phyloP scores from a whole-genome alignment of 2,113 vertebrate genomes.

The Podilymbus podiceps region DNA sequence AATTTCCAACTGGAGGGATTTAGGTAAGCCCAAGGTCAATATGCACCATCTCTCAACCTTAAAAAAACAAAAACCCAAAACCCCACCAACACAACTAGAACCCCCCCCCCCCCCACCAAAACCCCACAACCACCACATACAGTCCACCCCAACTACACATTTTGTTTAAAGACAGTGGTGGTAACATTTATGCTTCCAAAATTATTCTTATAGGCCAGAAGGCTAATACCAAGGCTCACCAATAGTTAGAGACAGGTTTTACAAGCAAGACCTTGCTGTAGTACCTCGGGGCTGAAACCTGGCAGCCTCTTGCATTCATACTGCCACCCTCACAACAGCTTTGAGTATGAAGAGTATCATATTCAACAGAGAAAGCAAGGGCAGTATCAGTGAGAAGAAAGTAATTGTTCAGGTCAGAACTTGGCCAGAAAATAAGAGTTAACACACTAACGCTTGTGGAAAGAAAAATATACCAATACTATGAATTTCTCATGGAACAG shows the following conservation, averaged over 20 bases:
- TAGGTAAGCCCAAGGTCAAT: not conserved
- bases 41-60: not conserved
- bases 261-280: not conserved
- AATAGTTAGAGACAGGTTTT: not conserved
- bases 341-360: not conserved
- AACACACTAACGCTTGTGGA: slow-evolving; percentile 10
- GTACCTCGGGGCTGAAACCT: not conserved
- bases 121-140: not conserved
- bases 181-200: not conserved
- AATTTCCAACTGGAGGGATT: not conserved
- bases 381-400: not conserved
- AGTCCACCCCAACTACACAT: not conserved
- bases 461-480: slow-evolving; percentile 29
- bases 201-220: not conserved
- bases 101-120: not conserved
- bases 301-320: not conserved
- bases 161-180: not conserved
- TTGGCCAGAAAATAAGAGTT: not conserved
- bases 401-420: not conserved
- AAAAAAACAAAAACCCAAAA: no score
- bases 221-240: not conserved
- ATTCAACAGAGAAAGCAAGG: not conserved
- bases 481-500: not conserved
- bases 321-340: not conserved
- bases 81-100: not conserved